Evolutionary conservation across 2,797 vertebrate genomes (phyloP).

Genomic region (Neosilurus hyrtlii): DNA sequence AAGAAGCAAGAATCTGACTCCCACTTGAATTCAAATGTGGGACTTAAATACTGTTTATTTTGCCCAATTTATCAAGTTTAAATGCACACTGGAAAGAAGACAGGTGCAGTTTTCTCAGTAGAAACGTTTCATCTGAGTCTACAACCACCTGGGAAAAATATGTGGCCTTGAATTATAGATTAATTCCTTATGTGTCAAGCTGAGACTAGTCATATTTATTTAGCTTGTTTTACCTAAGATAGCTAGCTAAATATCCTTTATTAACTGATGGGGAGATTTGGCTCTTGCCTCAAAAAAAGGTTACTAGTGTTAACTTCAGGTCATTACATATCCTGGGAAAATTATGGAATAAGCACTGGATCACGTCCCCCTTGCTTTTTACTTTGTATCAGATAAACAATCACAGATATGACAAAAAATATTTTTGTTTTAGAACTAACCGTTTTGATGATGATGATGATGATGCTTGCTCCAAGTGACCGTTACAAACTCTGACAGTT

Average conservation of each 20-base stretch:
- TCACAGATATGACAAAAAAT: too few species aligned
- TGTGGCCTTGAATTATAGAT: background rate
- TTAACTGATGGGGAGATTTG: background rate
- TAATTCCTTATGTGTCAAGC: background rate
- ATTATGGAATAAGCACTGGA: too few species aligned
- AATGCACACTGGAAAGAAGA: background rate
- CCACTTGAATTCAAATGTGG: background rate
- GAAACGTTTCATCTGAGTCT: background rate
- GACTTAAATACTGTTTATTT: background rate
- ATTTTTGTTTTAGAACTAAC: too few species aligned
- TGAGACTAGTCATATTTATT: background rate
- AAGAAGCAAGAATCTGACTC: too few species aligned
- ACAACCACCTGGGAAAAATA: background rate
- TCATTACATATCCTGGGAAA: background rate
- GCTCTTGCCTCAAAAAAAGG: background rate
- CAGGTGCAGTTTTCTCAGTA: conserved; percentile 16
- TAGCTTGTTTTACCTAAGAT: background rate
- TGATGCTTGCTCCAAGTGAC: too few species aligned
- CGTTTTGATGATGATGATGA: too few species aligned
- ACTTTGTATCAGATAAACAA: too few species aligned
- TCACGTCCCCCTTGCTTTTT: too few species aligned
- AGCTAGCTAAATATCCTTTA: background rate
- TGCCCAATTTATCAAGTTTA: background rate
- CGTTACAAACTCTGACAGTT: too few species aligned
- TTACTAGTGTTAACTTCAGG: background rate